Evolutionary conservation across 2,888 invertebrate species (phyloP), one percentile per base, ranked within the genome.

Genomic region (Encarsia formosa): DNA sequence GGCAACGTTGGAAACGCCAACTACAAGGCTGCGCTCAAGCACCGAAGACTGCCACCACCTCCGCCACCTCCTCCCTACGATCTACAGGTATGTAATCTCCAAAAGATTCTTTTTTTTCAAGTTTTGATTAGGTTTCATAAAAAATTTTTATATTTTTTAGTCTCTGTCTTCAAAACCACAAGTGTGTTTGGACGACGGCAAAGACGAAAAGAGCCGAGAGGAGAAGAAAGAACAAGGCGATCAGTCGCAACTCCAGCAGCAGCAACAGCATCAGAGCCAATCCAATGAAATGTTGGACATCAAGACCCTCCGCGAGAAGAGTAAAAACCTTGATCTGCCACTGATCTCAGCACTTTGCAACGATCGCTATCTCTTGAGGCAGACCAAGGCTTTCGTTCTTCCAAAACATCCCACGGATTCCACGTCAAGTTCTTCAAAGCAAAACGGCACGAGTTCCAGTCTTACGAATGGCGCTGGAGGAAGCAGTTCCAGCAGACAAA

Each of bases 291-390:
- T 80, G 61, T 73, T 87, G 57, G 92, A 92, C 74, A 90, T 92
- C 65, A 86, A 87, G 67, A 84, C 88, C 61, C 78, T 93, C 56
- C 81, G 91, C 52, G 91, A 91, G 75, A 90, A 91, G 76, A 91
- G 91, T 76, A 87, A 87, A 70, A 88, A 91, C 71, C 79, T 93
- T 67, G 92, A 93, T 76, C 79, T 95, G 73, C 95, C 95, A 18
- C 78, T 96, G 56, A 93, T 95, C 69, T 89, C 92, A 54, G 95
- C 94, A 13, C 79, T 95, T 62, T 95, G 93, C 78, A 95, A 94
- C 72, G 95, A 95, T 75, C 84, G 89, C 52, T 89, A 91, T 54
- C 80, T 95, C 66, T 78, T 91, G 53, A 91, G 90, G 75, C 91
- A 91, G 76, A 91, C 91, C 44, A 90, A 90, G 74, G 89, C 90